phyloP scores from a whole-genome alignment of 1,140 invertebrate genomes.

The Sitophilus oryzae region DNA sequence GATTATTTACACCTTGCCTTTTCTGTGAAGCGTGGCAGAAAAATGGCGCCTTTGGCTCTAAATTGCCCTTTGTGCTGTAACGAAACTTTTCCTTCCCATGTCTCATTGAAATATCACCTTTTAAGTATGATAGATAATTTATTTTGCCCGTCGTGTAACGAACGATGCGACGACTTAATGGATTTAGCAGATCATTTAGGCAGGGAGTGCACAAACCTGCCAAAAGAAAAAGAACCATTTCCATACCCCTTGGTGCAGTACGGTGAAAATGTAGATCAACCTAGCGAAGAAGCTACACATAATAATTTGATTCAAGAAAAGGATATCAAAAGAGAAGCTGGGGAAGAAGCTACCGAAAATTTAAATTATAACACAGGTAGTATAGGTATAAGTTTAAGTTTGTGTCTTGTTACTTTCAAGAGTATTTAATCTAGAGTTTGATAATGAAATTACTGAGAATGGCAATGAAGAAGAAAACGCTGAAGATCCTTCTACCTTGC shows the following conservation, averaged over 20 bases:
- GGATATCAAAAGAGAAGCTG: constrained; percentile 22
- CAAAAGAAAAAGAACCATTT: too few relatives aligned
- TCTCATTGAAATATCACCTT: constrained; percentile 55
- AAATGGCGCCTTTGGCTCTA: constrained; percentile 33
- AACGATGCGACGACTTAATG: constrained; percentile 55
- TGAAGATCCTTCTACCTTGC: constrained; percentile 35
- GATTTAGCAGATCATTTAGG: constrained; percentile 58
- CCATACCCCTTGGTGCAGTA: too few relatives aligned
- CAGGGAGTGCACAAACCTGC: constrained; percentile 50
- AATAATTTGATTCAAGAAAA: neutral
- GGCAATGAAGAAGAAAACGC: constrained; percentile 22
- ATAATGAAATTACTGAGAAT: constrained; percentile 16
- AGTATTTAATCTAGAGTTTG: constrained; percentile 3
- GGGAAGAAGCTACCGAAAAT: constrained; percentile 17
- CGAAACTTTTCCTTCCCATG: constrained; percentile 52
- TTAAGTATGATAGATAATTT: constrained; percentile 52
- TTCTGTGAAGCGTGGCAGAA: constrained; percentile 3
- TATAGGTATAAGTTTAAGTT: neutral
- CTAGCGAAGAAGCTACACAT: neutral
- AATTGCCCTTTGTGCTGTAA: constrained; percentile 60
- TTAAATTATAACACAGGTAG: neutral
- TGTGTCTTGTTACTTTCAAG: neutral
- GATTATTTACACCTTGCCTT: too few relatives aligned
- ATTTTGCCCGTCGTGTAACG: constrained; percentile 54
- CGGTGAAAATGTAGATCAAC: too few relatives aligned